These are phyloP conservation scores for Amphibalanus amphitrite DNA, from an alignment of 1,140 invertebrate species.

Conservation along the genomic window DNA sequence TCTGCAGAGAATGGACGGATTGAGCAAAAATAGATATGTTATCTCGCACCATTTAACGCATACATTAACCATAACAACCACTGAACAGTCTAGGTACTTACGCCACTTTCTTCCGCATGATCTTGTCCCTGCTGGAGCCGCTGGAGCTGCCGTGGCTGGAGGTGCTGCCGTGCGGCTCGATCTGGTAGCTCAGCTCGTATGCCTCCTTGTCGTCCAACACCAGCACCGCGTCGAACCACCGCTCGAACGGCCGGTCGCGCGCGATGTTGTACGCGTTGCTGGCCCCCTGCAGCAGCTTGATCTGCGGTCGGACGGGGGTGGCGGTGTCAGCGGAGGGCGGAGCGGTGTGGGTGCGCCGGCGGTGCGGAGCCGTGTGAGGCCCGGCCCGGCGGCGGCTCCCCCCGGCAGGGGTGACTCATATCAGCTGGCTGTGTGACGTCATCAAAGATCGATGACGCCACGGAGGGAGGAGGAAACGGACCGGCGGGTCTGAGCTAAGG, in stretches of 20 bases:
- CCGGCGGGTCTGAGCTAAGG: too few species aligned
- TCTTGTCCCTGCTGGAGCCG: constrained; percentile 15
- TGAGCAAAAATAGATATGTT: too few species aligned
- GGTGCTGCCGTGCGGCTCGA: constrained; percentile 44
- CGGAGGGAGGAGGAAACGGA: too few species aligned
- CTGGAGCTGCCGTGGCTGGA: constrained; percentile 12
- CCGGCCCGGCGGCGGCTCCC: too few species aligned
- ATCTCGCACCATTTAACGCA: too few species aligned
- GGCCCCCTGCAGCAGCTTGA: constrained; percentile 89
- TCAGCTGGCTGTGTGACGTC: neutral
- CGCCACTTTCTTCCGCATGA: constrained; percentile 12
- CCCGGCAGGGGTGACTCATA: neutral
- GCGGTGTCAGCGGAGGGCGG: neutral
- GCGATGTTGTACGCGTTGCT: constrained; percentile 86
- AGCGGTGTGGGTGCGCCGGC: too few species aligned
- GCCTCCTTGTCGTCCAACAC: constrained; percentile 79
- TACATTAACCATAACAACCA: too few species aligned
- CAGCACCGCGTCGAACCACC: constrained; percentile 80
- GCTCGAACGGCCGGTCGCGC: constrained; percentile 63
- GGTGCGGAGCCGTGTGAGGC: too few species aligned
- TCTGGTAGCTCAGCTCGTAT: constrained; percentile 74
- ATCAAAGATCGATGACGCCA: neutral
- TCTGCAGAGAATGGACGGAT: too few species aligned
- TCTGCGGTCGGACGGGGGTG: constrained; percentile 29
- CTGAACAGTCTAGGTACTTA: too few species aligned